A percentile compares a stretch with the other conserved stretches of the same genome.
phyloP scores from a whole-genome alignment of 2,113 vertebrate genomes.

The Acrocephalus kingi region DNA sequence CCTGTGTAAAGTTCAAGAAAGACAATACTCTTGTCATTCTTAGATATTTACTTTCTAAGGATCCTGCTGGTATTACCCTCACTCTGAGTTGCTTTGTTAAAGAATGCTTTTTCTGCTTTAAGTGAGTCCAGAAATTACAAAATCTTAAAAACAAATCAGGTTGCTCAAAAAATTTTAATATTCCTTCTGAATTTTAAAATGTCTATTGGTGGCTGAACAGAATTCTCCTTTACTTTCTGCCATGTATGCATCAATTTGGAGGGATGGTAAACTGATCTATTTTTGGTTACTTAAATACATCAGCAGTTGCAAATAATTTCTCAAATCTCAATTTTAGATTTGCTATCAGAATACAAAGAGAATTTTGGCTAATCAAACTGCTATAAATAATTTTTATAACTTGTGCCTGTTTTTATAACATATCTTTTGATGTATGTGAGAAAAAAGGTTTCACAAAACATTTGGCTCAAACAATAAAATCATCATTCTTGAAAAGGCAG shows the following conservation, averaged over 20 bases:
- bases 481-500: not conserved
- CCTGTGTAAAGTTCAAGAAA: conserved; percentile 59
- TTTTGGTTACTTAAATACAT: not conserved
- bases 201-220: not conserved
- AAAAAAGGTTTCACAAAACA: not conserved
- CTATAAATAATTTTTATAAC: not conserved
- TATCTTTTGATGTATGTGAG: not conserved
- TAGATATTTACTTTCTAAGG: conserved; percentile 53
- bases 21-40: conserved; percentile 51
- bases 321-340: not conserved
- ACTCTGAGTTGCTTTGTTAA: not conserved
- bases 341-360: not conserved
- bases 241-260: not conserved
- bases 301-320: not conserved
- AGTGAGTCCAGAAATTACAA: not conserved
- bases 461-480: not conserved
- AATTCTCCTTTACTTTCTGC: not conserved
- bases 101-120: not conserved
- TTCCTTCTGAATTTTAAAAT: not conserved
- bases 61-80: not conserved
- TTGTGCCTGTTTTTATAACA: rapidly evolving
- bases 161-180: not conserved
- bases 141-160: not conserved
- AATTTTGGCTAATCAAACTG: not conserved
- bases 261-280: not conserved